Conservation (phyloP, 2,113 vertebrate species). For the Prolemur simus region DNA sequence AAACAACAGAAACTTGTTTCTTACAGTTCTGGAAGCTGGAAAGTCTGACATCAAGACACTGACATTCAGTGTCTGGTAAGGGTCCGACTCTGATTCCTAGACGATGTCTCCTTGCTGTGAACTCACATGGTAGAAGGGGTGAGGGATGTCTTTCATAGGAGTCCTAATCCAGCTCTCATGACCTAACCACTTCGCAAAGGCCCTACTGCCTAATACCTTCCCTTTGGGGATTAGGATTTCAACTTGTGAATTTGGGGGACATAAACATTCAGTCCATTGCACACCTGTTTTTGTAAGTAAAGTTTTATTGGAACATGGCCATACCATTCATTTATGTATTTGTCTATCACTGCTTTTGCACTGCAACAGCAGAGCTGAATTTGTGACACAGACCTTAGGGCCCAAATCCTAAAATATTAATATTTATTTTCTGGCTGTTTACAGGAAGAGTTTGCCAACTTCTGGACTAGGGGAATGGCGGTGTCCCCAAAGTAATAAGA, state of each 20-base stretch:
- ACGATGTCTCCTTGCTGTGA: neutral
- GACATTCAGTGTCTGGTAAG: neutral
- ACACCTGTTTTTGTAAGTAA: constrained; percentile 31
- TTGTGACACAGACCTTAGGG: neutral
- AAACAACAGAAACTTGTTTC: neutral
- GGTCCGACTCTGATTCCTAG: neutral
- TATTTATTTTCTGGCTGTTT: neutral
- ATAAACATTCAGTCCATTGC: neutral
- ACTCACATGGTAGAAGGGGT: neutral
- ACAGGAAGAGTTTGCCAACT: neutral
- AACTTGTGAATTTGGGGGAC: neutral
- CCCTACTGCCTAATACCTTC: neutral
- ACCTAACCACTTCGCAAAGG: neutral
- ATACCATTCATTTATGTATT: neutral
- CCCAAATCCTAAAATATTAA: neutral
- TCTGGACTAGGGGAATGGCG: neutral
- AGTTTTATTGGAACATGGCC: neutral
- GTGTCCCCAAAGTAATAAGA: neutral
- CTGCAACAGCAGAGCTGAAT: neutral
- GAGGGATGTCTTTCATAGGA: neutral
- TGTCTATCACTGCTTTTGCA: neutral
- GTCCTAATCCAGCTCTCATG: neutral
- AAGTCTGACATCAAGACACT: neutral
- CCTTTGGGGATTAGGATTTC: neutral
- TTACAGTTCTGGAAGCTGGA: neutral